Evolutionary conservation across 2,113 vertebrate species (phyloP).

Genomic region (Falco punctatus): DNA sequence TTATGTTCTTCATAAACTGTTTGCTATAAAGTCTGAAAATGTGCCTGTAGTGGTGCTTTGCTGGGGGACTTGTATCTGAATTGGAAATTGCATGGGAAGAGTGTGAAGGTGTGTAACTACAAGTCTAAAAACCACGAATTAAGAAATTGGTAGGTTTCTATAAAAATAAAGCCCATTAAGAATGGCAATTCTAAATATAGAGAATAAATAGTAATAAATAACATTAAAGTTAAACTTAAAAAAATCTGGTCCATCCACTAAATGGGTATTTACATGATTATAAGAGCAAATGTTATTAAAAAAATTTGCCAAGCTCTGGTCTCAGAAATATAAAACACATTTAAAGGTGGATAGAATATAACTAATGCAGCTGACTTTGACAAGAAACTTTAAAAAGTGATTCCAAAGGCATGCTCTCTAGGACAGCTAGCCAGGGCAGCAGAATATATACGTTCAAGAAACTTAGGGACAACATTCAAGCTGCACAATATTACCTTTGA

Average conservation of each 20-base stretch:
- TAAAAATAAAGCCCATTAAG: not conserved
- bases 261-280: slow-evolving; percentile 41
- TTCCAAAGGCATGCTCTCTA: slow-evolving; percentile 38
- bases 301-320: not conserved
- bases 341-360: not conserved
- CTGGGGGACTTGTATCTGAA: not conserved
- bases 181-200: not conserved
- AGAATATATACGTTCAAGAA: not conserved
- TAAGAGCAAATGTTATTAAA: slow-evolving; percentile 28
- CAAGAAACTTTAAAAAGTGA: slow-evolving; percentile 49
- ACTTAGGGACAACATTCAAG: slow-evolving; percentile 27
- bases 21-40: slow-evolving; percentile 17
- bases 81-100: not conserved
- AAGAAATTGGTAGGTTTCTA: not conserved
- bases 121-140: not conserved
- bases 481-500: slow-evolving; percentile 3
- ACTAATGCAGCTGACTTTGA: slow-evolving; percentile 35
- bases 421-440: not conserved
- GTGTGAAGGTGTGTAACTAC: not conserved
- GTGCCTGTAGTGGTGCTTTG: not conserved
- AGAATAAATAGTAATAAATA: slow-evolving; percentile 44
- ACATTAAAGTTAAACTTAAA: slow-evolving; percentile 35
- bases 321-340: slow-evolving; percentile 23
- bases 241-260: not conserved
- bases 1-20: not conserved